A percentile compares a stretch with the other conserved stretches of the same genome.
Evolutionary conservation across 2,888 invertebrate genomes (phyloP).

Genomic region (Empis livida): DNA sequence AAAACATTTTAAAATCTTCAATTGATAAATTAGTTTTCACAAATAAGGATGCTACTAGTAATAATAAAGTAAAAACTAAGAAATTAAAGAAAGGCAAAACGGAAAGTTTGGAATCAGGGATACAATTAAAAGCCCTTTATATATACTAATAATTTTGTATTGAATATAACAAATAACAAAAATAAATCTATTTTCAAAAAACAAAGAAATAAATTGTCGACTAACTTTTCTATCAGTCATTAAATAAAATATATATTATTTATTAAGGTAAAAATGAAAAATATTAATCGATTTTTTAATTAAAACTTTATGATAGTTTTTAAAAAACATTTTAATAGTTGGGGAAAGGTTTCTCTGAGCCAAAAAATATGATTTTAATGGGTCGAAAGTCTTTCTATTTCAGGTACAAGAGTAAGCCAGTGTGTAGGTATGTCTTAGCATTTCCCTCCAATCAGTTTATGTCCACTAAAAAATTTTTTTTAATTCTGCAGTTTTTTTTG

Average conservation of each 20-base stretch:
- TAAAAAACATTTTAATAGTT: background rate
- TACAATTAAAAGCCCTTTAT: background rate
- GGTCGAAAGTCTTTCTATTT: slow-evolving; percentile 1
- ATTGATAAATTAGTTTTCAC: no score
- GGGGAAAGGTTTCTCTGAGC: slow-evolving; percentile 1
- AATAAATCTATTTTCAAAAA: background rate
- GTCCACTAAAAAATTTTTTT: slow-evolving; percentile 2
- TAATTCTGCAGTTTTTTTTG: slow-evolving; percentile 1
- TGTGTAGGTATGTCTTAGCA: slow-evolving; percentile 1
- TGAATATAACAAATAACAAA: no score
- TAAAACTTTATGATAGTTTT: background rate
- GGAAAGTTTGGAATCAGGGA: no score
- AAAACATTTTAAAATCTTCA: no score
- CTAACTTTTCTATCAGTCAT: background rate
- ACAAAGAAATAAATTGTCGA: background rate
- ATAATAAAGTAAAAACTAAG: no score
- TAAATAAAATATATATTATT: background rate
- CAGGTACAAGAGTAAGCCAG: background rate
- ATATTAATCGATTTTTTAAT: background rate
- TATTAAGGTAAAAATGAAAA: background rate
- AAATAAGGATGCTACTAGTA: no score
- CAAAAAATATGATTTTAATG: slow-evolving; percentile 1
- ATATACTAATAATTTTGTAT: background rate
- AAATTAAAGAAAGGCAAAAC: no score
- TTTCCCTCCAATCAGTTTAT: slow-evolving; percentile 1